Base-by-base conservation (phyloP, 2,797 vertebrate species). In the Cottoperca gobio region DNA sequence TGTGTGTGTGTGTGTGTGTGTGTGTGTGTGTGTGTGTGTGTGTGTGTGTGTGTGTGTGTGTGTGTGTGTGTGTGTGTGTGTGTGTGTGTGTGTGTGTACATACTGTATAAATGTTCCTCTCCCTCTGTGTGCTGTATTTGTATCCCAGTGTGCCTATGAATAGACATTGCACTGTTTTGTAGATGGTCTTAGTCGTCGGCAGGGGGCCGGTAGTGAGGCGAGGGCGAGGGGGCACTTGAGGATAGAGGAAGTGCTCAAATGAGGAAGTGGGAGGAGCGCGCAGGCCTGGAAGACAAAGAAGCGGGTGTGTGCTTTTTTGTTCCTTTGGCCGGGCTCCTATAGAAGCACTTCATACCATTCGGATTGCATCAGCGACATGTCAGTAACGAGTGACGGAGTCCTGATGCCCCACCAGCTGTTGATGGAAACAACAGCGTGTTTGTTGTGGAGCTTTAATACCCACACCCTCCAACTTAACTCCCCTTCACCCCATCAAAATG, bases 111-210 rank as follows among this genome's bases (percentile, higher is more conserved):
- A 74, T 79, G 76, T 72, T 74, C 79, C 71, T 71, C 72, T 72
- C 89, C 84, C 89, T 72, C 75, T 50, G 66, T 88, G 82, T 91
- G 90, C 85, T 91, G 88, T 91, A 85, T 80, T 86, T 83, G 87
- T 92, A 88, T 84, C 92, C 94, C 91, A 89, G 91, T 87, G 93
- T 94, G 94, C 93, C 93, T 94, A 88, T 93, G 87, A 93, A 93
- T 94, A 94, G 93, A 93, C 91, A 90, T 91, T 93, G 92, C 92
- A 94, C 92, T 94, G 94, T 94, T 94, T 91, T 82, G 91, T 94
- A 91, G 90, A 88, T 91, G 88, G 86, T 90, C 16, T 70, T 92
- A 91, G 91, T 89, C 80, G 79, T 86, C 64, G 82, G 83, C 84
- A 68, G 84, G 85, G 85, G 82, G 40, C 63, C 61, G 50, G 57